phyloP scores from a whole-genome alignment of 2,888 invertebrate genomes.

The Drosophila paranaensis region DNA sequence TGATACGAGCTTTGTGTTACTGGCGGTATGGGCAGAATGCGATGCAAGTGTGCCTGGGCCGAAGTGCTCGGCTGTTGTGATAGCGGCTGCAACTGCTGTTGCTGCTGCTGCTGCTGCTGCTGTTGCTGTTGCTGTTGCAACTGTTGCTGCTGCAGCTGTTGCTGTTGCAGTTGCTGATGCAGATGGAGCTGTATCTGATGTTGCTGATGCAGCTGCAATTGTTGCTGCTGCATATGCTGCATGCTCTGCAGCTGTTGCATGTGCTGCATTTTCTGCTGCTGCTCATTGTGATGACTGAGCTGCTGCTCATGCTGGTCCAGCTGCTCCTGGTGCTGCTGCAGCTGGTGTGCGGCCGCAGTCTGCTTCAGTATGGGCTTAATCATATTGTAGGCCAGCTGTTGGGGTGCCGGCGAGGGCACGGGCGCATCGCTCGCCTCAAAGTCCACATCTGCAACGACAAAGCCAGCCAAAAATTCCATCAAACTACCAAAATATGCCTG shows the following conservation, averaged over 20 bases:
- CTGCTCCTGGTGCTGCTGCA: conserved; percentile 15
- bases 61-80: background rate
- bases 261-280: conserved; percentile 40
- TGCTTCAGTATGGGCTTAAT: conserved; percentile 79
- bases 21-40: conserved; percentile 75
- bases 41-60: conserved; percentile 49
- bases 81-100: background rate
- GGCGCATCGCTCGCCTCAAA: conserved; percentile 81
- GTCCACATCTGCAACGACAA: conserved; percentile 64
- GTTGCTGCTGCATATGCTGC: conserved; percentile 25
- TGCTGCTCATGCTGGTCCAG: conserved; percentile 5
- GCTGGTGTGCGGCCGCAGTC: conserved; percentile 51
- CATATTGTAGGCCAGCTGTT: conserved; percentile 68
- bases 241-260: conserved; percentile 41
- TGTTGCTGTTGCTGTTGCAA: conserved; percentile 1
- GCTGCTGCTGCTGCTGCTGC: background rate
- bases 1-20: conserved; percentile 61
- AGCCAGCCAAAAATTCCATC: background rate
- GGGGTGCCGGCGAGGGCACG: conserved; percentile 70
- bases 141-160: conserved; percentile 6
- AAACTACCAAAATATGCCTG: background rate
- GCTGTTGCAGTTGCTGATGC: conserved; percentile 9
- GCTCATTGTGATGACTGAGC: conserved; percentile 23
- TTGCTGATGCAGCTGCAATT: conserved; percentile 46
- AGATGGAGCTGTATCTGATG: conserved; percentile 25